Evolutionary conservation across 1,140 invertebrate species (phyloP), one percentile per base, ranked within the genome.

Genomic region (Condylostylus longicornis): DNA sequence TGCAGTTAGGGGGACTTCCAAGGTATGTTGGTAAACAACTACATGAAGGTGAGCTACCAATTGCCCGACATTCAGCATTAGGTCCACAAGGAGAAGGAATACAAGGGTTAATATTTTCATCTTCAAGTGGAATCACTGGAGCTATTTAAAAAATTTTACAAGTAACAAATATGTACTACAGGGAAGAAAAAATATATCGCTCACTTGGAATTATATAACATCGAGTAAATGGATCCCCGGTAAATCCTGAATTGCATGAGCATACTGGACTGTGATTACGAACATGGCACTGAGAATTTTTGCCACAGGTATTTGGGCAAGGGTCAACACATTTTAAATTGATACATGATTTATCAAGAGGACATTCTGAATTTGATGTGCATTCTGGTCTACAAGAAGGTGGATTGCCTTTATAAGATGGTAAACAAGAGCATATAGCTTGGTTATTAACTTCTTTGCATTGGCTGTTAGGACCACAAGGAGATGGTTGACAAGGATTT

Each of bases 151-250:
- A 28, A 40, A 27, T 25, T 7, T 25, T 25, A 25, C 7, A 58
- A n/a, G n/a, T n/a, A n/a, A n/a, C n/a, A n/a, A n/a, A n/a, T n/a
- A n/a, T n/a, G 12, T 33, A 9, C 7, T 8, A 18, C 5, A 33
- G 7, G 9, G 10, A 33, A 18, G 8, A 13, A 33, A 33, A 8
- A 33, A n/a, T n/a, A n/a, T n/a, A n/a, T n/a, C n/a, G n/a, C n/a
- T n/a, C 18, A 68, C 67, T 61, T 62, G 50, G n/a, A n/a, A n/a
- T n/a, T n/a, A n/a, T n/a, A n/a, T n/a, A 69, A 52, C 81, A 84
- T 47, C 72, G 69, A 50, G 73, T 75, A 54, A 78, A 82, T 17
- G 82, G 77, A 70, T 85, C 79, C 34, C 83, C 83, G 12, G 75
- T 77, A 40, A 71, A 79, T 35, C 75, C 75, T 32, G 66, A 59